A percentile compares a stretch with the other conserved stretches of the same genome.
These are phyloP conservation scores for Galeruca laticollis DNA, from an alignment of 2,888 invertebrate species.

Conservation along the genomic window DNA sequence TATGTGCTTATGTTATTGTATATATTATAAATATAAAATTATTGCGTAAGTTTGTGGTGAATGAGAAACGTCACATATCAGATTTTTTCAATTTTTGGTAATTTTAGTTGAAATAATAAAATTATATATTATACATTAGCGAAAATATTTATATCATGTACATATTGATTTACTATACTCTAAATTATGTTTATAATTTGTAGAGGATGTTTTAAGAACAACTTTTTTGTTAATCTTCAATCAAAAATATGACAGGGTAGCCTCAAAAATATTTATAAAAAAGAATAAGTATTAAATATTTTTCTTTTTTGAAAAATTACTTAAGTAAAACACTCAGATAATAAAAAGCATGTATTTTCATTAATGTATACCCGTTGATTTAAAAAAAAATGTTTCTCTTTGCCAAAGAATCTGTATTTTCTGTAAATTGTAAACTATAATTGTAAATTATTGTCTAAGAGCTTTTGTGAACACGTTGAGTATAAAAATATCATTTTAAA, in stretches of 20 bases:
- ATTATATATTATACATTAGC: not conserved
- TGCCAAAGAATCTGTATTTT: constrained; percentile 64
- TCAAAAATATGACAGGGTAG: too few relatives aligned
- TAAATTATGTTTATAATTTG: too few relatives aligned
- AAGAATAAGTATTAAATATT: too few relatives aligned
- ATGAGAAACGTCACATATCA: constrained; percentile 63
- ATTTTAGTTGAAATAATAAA: constrained; percentile 14
- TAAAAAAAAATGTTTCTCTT: constrained; percentile 55
- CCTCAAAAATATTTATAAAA: too few relatives aligned
- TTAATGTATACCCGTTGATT: constrained; percentile 16
- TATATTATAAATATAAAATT: constrained; percentile 37
- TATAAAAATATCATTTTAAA: constrained; percentile 65
- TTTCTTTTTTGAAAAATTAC: too few relatives aligned
- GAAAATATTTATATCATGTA: constrained; percentile 31
- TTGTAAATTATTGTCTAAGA: constrained; percentile 64
- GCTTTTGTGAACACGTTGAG: constrained; percentile 68
- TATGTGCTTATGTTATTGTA: constrained; percentile 35
- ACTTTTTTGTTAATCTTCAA: too few relatives aligned
- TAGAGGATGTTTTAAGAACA: too few relatives aligned
- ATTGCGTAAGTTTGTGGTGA: constrained; percentile 59
- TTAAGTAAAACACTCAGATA: too few relatives aligned
- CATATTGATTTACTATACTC: too few relatives aligned
- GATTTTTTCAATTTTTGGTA: constrained; percentile 20
- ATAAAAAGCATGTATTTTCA: constrained; percentile 8
- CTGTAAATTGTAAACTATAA: constrained; percentile 59